phyloP scores from a whole-genome alignment of 2,888 invertebrate genomes.

The Apeira syringaria region DNA sequence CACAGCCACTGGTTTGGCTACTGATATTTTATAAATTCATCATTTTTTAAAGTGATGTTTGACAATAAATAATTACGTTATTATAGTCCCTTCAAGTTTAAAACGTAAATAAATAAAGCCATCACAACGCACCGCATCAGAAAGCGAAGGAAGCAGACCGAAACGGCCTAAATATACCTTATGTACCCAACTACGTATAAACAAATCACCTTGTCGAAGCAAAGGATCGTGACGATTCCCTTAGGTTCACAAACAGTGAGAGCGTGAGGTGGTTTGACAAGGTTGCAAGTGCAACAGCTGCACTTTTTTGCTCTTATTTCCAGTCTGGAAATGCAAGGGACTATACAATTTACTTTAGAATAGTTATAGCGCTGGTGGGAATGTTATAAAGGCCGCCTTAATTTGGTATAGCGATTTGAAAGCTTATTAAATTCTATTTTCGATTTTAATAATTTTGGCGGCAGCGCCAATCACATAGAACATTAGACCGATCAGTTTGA shows the following conservation, averaged over 20 bases:
- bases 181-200: slow-evolving; percentile 4
- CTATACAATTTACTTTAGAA: slow-evolving; percentile 23
- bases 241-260: slow-evolving; percentile 43
- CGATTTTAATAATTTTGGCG: no score
- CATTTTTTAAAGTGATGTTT: no score
- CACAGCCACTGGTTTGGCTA: no score
- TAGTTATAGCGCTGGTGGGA: slow-evolving; percentile 18
- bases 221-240: slow-evolving; percentile 40
- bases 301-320: slow-evolving; percentile 70
- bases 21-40: no score
- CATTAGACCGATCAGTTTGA: no score
- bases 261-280: slow-evolving; percentile 55
- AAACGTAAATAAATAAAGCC: slow-evolving; percentile 34
- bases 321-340: slow-evolving; percentile 70
- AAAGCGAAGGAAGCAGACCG: slow-evolving; percentile 59
- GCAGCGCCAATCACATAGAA: no score
- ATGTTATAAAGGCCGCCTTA: slow-evolving; percentile 6
- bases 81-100: slow-evolving; percentile 4
- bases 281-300: slow-evolving; percentile 64
- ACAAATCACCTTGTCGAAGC: slow-evolving; percentile 59
- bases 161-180: slow-evolving; percentile 70
- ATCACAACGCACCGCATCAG: slow-evolving; percentile 50
- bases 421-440: no score
- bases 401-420: slow-evolving; percentile 3
- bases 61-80: no score